Conservation (phyloP, 2,113 vertebrate genomes). For the Mormoops blainvillei region DNA sequence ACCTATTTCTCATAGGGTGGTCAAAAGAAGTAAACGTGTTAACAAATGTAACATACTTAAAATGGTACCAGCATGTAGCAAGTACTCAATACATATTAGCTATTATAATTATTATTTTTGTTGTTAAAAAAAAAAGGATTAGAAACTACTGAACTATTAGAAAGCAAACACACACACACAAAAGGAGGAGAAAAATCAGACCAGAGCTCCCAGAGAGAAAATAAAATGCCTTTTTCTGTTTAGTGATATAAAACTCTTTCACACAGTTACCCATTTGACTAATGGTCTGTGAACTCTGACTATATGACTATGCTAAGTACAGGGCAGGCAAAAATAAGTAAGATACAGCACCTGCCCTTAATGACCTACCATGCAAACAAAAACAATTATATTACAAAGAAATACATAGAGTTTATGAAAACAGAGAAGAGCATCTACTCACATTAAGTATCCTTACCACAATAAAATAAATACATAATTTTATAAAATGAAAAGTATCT, state of each 20-base stretch:
- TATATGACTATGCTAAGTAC: neutral
- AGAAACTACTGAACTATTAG: neutral
- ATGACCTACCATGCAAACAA: slow-evolving; percentile 2
- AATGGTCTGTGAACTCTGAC: neutral
- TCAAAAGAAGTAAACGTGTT: neutral
- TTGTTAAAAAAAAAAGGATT: neutral
- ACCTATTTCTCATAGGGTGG: neutral
- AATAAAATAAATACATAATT: neutral
- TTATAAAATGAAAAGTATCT: neutral
- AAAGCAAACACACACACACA: neutral
- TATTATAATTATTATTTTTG: neutral
- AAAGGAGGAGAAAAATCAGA: neutral
- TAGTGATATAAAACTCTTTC: neutral
- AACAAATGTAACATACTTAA: neutral
- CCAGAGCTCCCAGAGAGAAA: neutral
- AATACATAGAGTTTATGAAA: neutral
- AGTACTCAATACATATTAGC: neutral
- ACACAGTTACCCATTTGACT: neutral
- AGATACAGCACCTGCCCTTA: neutral
- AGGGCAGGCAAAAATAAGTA: neutral
- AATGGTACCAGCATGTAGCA: neutral
- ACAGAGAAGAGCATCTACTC: neutral
- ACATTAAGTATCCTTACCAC: neutral
- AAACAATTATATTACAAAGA: neutral
- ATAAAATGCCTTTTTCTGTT: neutral